Evolutionary conservation across 2,888 invertebrate genomes (phyloP).

Genomic region (Drosophila prolongata): DNA sequence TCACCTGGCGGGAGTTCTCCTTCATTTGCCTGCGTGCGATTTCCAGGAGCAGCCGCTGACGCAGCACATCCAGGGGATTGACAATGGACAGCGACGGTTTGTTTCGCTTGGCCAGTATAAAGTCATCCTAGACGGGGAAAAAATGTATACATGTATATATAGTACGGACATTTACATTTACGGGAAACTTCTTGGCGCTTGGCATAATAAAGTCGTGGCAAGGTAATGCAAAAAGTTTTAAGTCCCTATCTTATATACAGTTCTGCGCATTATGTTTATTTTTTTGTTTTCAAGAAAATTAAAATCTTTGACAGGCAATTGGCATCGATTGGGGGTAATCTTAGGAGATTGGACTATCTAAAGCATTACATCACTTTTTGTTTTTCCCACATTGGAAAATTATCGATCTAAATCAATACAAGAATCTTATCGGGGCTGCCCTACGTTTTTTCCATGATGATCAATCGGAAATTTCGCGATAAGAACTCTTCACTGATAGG

Average conservation of each 20-base stretch:
- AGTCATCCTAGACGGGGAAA: slow-evolving; percentile 79
- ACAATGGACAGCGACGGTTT: slow-evolving; percentile 92
- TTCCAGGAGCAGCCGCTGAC: slow-evolving; percentile 92
- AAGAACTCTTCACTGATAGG: slow-evolving; percentile 26
- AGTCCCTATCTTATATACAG: slow-evolving; percentile 15
- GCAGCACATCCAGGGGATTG: slow-evolving; percentile 93
- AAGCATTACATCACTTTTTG: slow-evolving; percentile 16
- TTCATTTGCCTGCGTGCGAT: slow-evolving; percentile 93
- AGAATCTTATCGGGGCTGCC: slow-evolving; percentile 23
- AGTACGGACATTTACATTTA: slow-evolving; percentile 35
- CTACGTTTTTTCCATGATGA: slow-evolving; percentile 29
- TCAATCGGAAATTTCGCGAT: slow-evolving; percentile 18
- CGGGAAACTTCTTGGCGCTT: slow-evolving; percentile 37
- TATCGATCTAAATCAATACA: slow-evolving; percentile 3
- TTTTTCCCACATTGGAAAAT: slow-evolving; percentile 23
- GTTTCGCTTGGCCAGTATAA: slow-evolving; percentile 86
- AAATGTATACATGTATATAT: slow-evolving; percentile 1
- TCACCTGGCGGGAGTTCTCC: slow-evolving; percentile 89
- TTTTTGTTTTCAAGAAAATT: slow-evolving; percentile 13
- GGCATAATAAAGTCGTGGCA: slow-evolving; percentile 36
- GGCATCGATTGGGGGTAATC: slow-evolving; percentile 8
- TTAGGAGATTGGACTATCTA: neutral
- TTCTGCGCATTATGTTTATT: slow-evolving; percentile 12
- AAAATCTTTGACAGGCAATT: slow-evolving; percentile 7
- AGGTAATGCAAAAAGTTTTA: slow-evolving; percentile 60